Conservation (phyloP, 1,140 invertebrate genomes). For the Drosophila pseudoananassae region DNA sequence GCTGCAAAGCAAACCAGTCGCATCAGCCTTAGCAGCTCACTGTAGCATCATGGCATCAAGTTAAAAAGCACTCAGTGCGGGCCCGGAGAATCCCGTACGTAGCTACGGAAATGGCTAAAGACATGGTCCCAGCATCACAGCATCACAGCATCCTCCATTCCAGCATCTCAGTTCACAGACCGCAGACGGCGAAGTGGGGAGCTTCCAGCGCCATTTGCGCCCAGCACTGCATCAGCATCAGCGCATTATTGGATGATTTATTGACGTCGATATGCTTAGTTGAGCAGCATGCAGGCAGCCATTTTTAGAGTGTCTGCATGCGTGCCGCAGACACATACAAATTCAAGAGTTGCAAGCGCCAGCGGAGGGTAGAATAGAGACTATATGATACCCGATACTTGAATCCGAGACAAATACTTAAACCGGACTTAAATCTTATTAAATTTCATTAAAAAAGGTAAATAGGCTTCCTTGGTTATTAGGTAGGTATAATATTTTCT, state of each 20-base stretch:
- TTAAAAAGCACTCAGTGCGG: conserved; percentile 71
- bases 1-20: conserved; percentile 37
- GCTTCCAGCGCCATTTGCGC: conserved; percentile 54
- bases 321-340: conserved; percentile 26
- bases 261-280: conserved; percentile 83
- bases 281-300: conserved; percentile 65
- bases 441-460: not conserved
- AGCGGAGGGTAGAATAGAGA: not conserved
- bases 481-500: not conserved
- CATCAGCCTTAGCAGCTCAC: conserved; percentile 14
- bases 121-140: conserved; percentile 45
- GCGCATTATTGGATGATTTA: conserved; percentile 83
- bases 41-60: conserved; percentile 43
- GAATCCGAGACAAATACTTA: not conserved
- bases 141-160: conserved; percentile 4
- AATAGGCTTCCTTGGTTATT: too few species aligned
- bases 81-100: conserved; percentile 49
- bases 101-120: conserved; percentile 71
- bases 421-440: not conserved
- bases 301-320: conserved; percentile 66
- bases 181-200: conserved; percentile 16
- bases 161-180: conserved; percentile 8
- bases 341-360: not conserved
- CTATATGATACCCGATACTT: not conserved
- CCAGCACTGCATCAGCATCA: conserved; percentile 58